Evolutionary conservation across 2,113 vertebrate species (phyloP).

Genomic region (Lipotes vexillifer): DNA sequence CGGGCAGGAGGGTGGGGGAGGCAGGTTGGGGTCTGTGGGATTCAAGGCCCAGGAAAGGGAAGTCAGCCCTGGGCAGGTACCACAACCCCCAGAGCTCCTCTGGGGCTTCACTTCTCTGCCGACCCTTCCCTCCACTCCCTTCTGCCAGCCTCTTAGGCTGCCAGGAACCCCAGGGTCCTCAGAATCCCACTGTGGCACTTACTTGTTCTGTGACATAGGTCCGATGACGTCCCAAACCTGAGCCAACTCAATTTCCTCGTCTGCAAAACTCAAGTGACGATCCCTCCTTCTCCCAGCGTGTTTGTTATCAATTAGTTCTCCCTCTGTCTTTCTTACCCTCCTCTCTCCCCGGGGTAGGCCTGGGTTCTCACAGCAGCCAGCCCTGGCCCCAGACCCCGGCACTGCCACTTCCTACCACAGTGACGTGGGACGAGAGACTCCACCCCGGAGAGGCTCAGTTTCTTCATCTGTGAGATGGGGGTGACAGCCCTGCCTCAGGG

Average conservation of each 20-base stretch:
- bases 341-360: conserved; percentile 21
- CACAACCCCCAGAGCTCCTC: not conserved
- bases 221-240: not conserved
- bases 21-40: conserved; percentile 55
- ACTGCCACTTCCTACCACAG: conserved; percentile 53
- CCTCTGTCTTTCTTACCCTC: not conserved
- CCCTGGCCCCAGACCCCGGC: conserved; percentile 30
- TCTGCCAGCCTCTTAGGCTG: not conserved
- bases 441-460: conserved; percentile 61
- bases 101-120: not conserved
- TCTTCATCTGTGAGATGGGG: conserved; percentile 49
- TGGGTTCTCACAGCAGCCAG: conserved; percentile 24
- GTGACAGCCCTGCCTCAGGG: conserved; percentile 17
- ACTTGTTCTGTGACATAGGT: not conserved
- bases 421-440: conserved; percentile 53
- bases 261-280: not conserved
- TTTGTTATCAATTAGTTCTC: not conserved
- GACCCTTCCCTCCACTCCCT: not conserved
- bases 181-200: not conserved
- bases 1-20: conserved; percentile 29
- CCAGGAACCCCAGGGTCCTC: not conserved
- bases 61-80: not conserved
- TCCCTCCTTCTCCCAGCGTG: not conserved
- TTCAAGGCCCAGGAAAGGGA: not conserved
- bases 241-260: conserved; percentile 2